A percentile compares a stretch with the other conserved stretches of the same genome.
phyloP scores from a whole-genome alignment of 2,113 vertebrate species.

The Loxodonta africana region DNA sequence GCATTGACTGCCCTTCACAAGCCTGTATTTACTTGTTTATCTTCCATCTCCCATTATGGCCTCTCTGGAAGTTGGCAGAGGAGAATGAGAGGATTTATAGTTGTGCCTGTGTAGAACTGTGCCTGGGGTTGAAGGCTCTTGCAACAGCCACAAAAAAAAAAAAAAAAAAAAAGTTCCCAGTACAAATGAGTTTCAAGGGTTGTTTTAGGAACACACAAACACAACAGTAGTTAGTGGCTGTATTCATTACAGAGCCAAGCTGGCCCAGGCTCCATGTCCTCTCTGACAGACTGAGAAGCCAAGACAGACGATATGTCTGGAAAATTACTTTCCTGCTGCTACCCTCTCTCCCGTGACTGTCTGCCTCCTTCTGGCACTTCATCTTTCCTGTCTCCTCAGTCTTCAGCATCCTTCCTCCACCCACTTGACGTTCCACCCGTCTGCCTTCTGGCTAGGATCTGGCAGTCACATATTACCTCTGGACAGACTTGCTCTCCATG shows the following conservation, averaged over 20 bases:
- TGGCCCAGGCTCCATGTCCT: not conserved
- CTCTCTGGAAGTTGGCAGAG: slow-evolving; percentile 58
- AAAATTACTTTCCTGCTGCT: not conserved
- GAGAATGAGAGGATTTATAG: slow-evolving; percentile 43
- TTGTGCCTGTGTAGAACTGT: not conserved
- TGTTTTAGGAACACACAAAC: not conserved
- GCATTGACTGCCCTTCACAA: slow-evolving; percentile 15
- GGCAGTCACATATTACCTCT: not conserved
- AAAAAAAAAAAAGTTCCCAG: not conserved
- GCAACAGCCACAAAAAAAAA: not conserved
- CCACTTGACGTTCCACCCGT: not conserved
- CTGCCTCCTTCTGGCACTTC: slow-evolving; percentile 32
- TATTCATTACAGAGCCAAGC: not conserved
- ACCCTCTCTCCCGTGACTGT: not conserved
- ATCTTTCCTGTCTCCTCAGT: not conserved
- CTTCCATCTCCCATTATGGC: slow-evolving; percentile 38
- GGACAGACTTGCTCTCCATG: not conserved
- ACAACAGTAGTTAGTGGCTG: not conserved
- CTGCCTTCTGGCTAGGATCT: not conserved
- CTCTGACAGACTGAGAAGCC: not conserved
- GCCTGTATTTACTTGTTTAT: slow-evolving; percentile 37
- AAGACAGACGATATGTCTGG: slow-evolving; percentile 41
- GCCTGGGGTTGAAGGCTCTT: not conserved
- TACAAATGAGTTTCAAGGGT: not conserved
- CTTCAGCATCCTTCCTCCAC: not conserved